Percentiles rank a stretch among this genome's conserved stretches.
Evolutionary conservation across 2,888 invertebrate species (phyloP).

Genomic region (Sclerodermus sp.): DNA sequence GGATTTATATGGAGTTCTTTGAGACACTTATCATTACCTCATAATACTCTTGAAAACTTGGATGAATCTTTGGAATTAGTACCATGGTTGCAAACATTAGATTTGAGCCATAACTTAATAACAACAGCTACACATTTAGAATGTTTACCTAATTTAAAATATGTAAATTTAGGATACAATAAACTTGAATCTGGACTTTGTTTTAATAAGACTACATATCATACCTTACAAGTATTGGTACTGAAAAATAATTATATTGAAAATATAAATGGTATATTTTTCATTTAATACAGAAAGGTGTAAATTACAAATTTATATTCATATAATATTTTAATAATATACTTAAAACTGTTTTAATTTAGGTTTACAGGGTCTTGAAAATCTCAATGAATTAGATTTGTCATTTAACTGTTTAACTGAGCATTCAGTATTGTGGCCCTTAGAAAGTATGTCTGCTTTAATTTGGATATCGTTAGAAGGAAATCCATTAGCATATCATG

Average conservation of each 20-base stretch:
- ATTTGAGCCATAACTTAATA: slow-evolving; percentile 68
- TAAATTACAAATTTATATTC: slow-evolving; percentile 4
- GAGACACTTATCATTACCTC: slow-evolving; percentile 62
- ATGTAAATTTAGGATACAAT: slow-evolving; percentile 68
- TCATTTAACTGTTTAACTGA: slow-evolving; percentile 67
- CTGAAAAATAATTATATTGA: slow-evolving; percentile 69
- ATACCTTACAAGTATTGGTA: slow-evolving; percentile 62
- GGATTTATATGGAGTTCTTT: slow-evolving; percentile 68
- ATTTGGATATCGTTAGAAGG: slow-evolving; percentile 63
- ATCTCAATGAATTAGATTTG: slow-evolving; percentile 65
- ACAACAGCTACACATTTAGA: slow-evolving; percentile 61
- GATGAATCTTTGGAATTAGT: slow-evolving; percentile 65
- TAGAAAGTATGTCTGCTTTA: slow-evolving; percentile 62
- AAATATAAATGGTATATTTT: slow-evolving; percentile 59
- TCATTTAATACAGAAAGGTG: background rate
- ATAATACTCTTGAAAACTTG: slow-evolving; percentile 61
- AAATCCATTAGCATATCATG: slow-evolving; percentile 67
- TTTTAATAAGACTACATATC: slow-evolving; percentile 63
- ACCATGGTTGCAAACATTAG: slow-evolving; percentile 66
- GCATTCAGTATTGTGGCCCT: slow-evolving; percentile 62
- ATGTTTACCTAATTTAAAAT: slow-evolving; percentile 65
- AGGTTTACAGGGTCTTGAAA: slow-evolving; percentile 61
- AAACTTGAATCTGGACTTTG: slow-evolving; percentile 62
- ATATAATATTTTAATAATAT: slow-evolving; percentile 4
- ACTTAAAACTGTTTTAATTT: background rate